Percentiles rank a stretch among this genome's conserved stretches.
Evolutionary conservation across 2,113 vertebrate species (phyloP).

Genomic region (Caretta caretta): DNA sequence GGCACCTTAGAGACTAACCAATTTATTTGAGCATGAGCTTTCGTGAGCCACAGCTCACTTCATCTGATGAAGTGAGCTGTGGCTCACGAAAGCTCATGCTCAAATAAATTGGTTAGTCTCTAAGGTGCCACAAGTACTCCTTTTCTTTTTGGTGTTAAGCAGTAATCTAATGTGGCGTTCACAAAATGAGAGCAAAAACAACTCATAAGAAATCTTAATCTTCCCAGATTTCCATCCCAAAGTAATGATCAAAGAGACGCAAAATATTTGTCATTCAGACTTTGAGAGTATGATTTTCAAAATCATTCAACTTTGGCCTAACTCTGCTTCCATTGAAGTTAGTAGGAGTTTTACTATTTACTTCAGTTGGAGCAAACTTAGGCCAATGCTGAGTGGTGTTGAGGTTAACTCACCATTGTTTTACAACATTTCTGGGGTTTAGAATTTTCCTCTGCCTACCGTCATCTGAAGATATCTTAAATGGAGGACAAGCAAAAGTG

Average conservation of each 20-base stretch:
- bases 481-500: neutral
- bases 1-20: too few species aligned
- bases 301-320: conserved; percentile 17
- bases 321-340: conserved; percentile 51
- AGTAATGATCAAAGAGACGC: conserved; percentile 42
- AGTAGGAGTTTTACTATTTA: conserved; percentile 57
- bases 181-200: conserved; percentile 62
- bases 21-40: too few species aligned
- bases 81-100: too few species aligned
- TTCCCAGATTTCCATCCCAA: conserved; percentile 52
- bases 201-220: conserved; percentile 60
- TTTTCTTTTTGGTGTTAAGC: neutral
- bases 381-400: conserved; percentile 55
- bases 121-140: too few species aligned
- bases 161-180: conserved; percentile 60
- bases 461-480: neutral
- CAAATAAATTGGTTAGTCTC: too few species aligned
- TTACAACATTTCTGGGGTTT: neutral
- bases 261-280: conserved; percentile 44
- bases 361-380: conserved; percentile 54
- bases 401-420: conserved; percentile 23
- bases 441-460: neutral
- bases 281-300: conserved; percentile 64
- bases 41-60: too few species aligned
- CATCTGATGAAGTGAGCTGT: too few species aligned